Evolutionary conservation across 2,113 vertebrate species (phyloP).

Genomic region (Pachyramphus minor): DNA sequence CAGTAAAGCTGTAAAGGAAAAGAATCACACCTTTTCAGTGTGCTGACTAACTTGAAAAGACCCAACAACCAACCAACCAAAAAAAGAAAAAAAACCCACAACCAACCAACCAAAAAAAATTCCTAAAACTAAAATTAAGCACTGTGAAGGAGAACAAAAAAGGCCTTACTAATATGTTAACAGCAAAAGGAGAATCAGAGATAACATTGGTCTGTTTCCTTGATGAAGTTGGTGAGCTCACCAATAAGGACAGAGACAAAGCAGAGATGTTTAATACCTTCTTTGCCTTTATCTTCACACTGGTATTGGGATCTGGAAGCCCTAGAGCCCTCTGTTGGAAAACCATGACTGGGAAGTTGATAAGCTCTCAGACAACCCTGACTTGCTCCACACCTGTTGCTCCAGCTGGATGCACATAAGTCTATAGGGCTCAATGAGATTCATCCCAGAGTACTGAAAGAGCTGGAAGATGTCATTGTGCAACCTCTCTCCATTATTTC

Average conservation of each 20-base stretch:
- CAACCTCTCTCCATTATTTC: neutral
- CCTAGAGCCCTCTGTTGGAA: neutral
- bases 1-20: neutral
- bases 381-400: neutral
- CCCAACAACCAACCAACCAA: neutral
- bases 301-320: too few species aligned
- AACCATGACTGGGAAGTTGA: neutral
- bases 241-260: neutral
- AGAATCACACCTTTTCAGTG: neutral
- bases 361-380: neutral
- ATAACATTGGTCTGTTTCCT: neutral
- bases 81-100: neutral
- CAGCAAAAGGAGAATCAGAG: neutral
- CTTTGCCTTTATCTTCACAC: neutral
- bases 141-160: neutral
- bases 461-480: neutral
- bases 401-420: neutral
- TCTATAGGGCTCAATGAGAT: neutral
- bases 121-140: neutral
- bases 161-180: neutral
- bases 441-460: neutral
- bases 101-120: neutral
- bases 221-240: neutral
- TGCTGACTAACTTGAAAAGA: neutral
- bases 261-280: neutral